phyloP scores from a whole-genome alignment of 2,888 invertebrate genomes.

The Xanthia togata region DNA sequence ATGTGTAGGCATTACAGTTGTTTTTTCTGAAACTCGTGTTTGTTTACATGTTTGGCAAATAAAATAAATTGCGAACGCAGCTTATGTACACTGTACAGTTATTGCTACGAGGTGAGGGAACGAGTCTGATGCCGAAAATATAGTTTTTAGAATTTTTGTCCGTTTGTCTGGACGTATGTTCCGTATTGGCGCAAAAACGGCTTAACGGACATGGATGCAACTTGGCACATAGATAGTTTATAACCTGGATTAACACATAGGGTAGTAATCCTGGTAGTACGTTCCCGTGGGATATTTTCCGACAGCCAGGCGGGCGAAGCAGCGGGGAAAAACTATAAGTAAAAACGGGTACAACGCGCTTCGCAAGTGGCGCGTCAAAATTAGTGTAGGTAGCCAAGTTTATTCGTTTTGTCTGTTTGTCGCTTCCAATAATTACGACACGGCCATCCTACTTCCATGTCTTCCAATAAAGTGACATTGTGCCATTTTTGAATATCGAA shows the following conservation, averaged over 20 bases:
- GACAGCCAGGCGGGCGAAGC: too few species aligned
- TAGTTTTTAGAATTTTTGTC: not conserved
- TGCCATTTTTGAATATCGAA: not conserved
- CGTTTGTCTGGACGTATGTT: not conserved
- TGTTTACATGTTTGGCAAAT: too few species aligned
- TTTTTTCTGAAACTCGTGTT: too few species aligned
- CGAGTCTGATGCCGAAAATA: not conserved
- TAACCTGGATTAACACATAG: not conserved
- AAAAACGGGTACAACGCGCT: not conserved
- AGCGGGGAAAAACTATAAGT: not conserved
- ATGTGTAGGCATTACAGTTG: too few species aligned
- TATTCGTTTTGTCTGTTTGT: not conserved
- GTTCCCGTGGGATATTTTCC: not conserved
- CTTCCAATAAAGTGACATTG: not conserved
- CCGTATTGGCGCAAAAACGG: not conserved
- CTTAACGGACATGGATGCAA: not conserved
- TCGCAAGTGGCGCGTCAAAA: not conserved
- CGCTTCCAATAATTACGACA: not conserved
- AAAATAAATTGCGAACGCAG: too few species aligned
- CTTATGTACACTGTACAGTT: not conserved
- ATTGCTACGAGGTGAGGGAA: not conserved
- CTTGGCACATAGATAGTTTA: not conserved
- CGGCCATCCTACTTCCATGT: not conserved
- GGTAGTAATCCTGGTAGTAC: not conserved
- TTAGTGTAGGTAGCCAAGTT: not conserved